Evolutionary conservation across 2,797 vertebrate species (phyloP), one percentile per base, ranked within the genome.

Genomic region (Gymnocypris eckloni): DNA sequence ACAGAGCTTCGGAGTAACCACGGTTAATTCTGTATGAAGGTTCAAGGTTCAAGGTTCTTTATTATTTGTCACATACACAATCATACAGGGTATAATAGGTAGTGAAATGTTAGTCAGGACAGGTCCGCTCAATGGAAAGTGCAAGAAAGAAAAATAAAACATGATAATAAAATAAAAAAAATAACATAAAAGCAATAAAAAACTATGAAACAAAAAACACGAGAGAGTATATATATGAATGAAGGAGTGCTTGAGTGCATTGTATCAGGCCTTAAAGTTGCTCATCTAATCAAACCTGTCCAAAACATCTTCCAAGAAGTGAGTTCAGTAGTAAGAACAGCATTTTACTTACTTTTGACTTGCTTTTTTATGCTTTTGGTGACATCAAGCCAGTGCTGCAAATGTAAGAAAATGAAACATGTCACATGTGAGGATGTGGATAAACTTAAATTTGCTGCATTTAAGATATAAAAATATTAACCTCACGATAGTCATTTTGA

Each of bases 331-430:
- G 18, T 12, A 70, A 56, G 22, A 16, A 33, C 4, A 39, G 4
- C 1, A 56, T 48, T 73, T 6, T 33, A 97, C 98, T 97, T 96
- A 99, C 98, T 99, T 97, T 99, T 98, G 28, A 99, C 98, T 96
- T 99, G 98, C 77, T 99, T 99, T 95, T 98, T 99, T 88, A 99
- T 99, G 92, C 98, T 99, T 94, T 99, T 99, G 67, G 98, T 98
- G 69, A 97, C 95, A 87, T 99, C 98, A 88, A 99, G 92, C 98
- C 98, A 99, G 86, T 99, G 98, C 98, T 99, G 94, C 79, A 93
- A 93, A 33, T 8, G 59, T 4, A 86, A 7, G 83, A 85, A 15
- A 0, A 59, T 0, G 25, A 54, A 1, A 25, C 0, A 18, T 0
- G 11, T 64, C 7, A 72, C 16, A 72, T 28, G 22, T 52, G 16